A percentile compares a stretch with the other conserved stretches of the same genome.
Evolutionary conservation across 2,797 vertebrate genomes (phyloP).

Genomic region (Siniperca undulata): DNA sequence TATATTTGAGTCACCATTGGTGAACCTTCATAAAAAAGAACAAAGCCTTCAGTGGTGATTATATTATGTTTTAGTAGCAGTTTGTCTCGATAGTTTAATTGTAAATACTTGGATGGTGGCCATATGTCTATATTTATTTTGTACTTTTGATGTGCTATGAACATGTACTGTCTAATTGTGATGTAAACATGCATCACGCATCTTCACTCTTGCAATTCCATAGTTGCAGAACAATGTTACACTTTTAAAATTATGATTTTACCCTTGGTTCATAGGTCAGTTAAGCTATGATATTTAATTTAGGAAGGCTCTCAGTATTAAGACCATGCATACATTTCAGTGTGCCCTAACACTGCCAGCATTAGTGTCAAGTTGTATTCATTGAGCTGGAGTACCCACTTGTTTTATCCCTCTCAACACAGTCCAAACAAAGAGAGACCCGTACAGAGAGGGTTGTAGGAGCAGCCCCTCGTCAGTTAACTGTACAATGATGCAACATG

Average conservation of each 20-base stretch:
- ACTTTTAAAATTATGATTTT: not conserved
- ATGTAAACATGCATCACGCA: slow-evolving; percentile 11
- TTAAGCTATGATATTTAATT: slow-evolving; percentile 2
- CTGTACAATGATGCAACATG: slow-evolving; percentile 27
- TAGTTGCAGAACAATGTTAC: not conserved
- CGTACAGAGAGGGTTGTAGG: slow-evolving; percentile 8
- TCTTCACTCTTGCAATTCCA: slow-evolving; percentile 9
- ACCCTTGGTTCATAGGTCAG: not conserved
- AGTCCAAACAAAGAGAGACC: not conserved
- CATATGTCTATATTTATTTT: slow-evolving; percentile 28
- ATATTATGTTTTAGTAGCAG: not conserved
- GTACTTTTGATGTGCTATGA: slow-evolving; percentile 12
- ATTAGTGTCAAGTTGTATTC: not conserved
- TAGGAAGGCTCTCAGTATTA: not conserved
- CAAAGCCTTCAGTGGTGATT: not conserved
- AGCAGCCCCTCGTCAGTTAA: not conserved
- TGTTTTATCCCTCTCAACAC: slow-evolving; percentile 8
- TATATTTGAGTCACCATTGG: not conserved
- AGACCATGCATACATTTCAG: not conserved
- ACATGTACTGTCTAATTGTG: not conserved
- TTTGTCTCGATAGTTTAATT: not conserved
- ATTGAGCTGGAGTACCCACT: not conserved
- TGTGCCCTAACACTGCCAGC: not conserved
- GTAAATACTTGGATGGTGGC: slow-evolving; percentile 64
- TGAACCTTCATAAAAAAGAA: not conserved